Evolutionary conservation across 2,888 invertebrate genomes (phyloP).

Genomic region (Tetranychus truncatus): DNA sequence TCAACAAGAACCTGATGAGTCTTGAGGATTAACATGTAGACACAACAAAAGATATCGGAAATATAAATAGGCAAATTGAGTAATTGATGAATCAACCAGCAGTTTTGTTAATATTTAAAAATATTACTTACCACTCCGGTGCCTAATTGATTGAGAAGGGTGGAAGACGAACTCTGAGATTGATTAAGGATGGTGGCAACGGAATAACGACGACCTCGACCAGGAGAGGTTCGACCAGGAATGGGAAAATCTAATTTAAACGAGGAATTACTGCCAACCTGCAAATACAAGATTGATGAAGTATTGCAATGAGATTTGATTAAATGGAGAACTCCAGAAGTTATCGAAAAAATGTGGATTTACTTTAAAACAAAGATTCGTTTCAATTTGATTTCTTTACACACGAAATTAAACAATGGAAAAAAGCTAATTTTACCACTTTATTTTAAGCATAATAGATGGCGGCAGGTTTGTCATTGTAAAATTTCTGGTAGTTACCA

Average conservation of each 20-base stretch:
- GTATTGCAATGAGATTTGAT: not conserved
- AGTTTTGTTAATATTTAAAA: not conserved
- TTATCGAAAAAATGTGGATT: no score
- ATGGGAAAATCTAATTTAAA: conserved; percentile 11
- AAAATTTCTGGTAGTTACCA: not conserved
- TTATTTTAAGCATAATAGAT: not conserved
- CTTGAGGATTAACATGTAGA: not conserved
- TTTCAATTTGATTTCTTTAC: no score
- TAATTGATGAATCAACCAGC: not conserved
- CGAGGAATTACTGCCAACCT: not conserved
- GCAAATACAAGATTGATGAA: not conserved
- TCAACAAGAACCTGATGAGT: not conserved
- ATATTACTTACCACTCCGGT: not conserved
- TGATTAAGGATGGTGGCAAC: conserved; percentile 7
- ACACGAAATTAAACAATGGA: no score
- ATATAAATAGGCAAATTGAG: not conserved
- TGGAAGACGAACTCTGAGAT: conserved; percentile 12
- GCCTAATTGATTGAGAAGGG: conserved; percentile 12
- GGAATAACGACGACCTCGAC: conserved; percentile 9
- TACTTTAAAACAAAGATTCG: no score
- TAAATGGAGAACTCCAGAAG: no score
- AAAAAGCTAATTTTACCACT: no score
- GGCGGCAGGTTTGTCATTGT: not conserved
- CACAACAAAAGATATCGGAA: not conserved
- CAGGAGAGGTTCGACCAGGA: conserved; percentile 8